Conservation (phyloP, 2,113 vertebrate genomes). For the Garra rufa region DNA sequence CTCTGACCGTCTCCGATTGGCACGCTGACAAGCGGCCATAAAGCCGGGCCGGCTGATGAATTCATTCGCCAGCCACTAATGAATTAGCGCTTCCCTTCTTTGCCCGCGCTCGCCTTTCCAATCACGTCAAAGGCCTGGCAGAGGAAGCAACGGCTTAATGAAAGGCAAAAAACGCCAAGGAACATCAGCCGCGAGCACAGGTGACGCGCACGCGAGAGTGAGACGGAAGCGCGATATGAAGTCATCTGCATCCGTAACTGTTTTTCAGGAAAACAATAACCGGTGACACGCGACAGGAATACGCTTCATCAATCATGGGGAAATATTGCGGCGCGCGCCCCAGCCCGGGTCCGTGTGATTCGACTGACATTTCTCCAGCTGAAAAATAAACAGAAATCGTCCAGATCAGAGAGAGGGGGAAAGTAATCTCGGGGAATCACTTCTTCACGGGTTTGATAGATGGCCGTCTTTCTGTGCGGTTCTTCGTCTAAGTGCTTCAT, state of each 20-base stretch:
- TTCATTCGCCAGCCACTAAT: conserved; percentile 87
- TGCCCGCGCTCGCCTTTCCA: conserved; percentile 62
- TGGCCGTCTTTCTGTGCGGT: neutral
- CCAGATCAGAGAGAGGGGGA: conserved; percentile 21
- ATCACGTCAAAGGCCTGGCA: conserved; percentile 78
- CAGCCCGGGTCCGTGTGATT: neutral
- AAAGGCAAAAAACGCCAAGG: conserved; percentile 66
- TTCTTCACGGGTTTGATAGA: conserved; percentile 26
- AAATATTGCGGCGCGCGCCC: neutral
- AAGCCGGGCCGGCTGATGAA: conserved; percentile 73
- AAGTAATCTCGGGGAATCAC: conserved; percentile 30
- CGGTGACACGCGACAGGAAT: conserved; percentile 30
- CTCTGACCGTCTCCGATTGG: conserved; percentile 30
- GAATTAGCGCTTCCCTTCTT: conserved; percentile 84
- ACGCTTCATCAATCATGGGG: conserved; percentile 44
- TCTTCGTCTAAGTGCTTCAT: conserved; percentile 27
- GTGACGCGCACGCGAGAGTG: conserved; percentile 55
- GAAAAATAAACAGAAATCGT: conserved; percentile 25
- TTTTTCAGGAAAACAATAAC: conserved; percentile 51
- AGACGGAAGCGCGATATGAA: conserved; percentile 45
- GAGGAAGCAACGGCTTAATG: conserved; percentile 75
- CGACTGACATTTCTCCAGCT: conserved; percentile 18
- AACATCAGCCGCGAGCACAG: conserved; percentile 49
- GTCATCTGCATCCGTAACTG: conserved; percentile 48
- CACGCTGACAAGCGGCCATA: conserved; percentile 37